phyloP scores from a whole-genome alignment of 2,113 vertebrate genomes.

The Anthoscopus minutus region DNA sequence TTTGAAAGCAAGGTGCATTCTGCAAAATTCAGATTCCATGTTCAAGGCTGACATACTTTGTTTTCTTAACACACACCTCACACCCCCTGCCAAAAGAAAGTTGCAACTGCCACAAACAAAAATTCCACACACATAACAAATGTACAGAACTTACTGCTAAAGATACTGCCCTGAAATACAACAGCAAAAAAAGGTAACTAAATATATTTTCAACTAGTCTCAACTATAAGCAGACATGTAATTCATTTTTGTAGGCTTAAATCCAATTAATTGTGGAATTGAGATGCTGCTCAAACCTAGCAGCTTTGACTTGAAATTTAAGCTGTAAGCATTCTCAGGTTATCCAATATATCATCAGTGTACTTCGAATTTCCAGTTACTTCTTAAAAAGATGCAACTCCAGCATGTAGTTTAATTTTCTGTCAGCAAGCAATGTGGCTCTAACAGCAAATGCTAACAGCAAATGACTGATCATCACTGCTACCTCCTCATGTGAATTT shows the following conservation, averaged over 20 bases:
- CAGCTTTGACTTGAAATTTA: neutral
- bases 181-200: neutral
- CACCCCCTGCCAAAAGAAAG: accelerated
- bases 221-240: neutral
- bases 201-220: neutral
- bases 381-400: neutral
- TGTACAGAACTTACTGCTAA: neutral
- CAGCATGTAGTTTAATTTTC: neutral
- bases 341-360: neutral
- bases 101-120: neutral
- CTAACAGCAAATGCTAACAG: neutral
- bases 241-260: neutral
- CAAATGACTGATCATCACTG: neutral
- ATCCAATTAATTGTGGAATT: neutral
- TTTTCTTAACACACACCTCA: neutral
- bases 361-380: neutral
- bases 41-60: neutral
- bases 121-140: neutral
- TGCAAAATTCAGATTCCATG: neutral
- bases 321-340: neutral
- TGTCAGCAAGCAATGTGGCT: neutral
- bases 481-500: neutral
- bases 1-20: neutral
- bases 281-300: neutral
- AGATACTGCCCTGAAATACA: neutral